Evolutionary conservation across 2,113 vertebrate species (phyloP).

Genomic region (Noturus placidus): DNA sequence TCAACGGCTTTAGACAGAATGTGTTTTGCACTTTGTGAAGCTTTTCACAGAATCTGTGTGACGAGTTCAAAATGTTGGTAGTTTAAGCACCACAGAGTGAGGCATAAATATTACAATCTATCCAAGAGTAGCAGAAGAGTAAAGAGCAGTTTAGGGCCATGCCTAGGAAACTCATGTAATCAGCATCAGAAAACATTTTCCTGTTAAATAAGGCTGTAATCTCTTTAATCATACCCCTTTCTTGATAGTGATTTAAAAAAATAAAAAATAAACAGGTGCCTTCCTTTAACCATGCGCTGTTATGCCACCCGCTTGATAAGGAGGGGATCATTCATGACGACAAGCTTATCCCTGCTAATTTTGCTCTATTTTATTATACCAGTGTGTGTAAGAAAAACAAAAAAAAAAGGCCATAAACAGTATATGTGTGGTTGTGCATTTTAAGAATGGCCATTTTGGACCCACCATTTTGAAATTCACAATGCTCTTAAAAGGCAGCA

Average conservation of each 20-base stretch:
- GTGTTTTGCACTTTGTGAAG: slow-evolving; percentile 2
- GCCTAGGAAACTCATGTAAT: neutral
- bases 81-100: slow-evolving; percentile 12
- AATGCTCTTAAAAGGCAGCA: slow-evolving; percentile 3
- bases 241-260: neutral
- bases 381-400: slow-evolving; percentile 18
- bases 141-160: slow-evolving; percentile 17
- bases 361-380: slow-evolving; percentile 20
- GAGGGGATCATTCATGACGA: slow-evolving; percentile 1
- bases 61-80: neutral
- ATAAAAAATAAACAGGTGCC: neutral
- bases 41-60: slow-evolving; percentile 23
- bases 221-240: neutral
- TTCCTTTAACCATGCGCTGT: neutral
- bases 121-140: neutral
- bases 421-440: slow-evolving; percentile 33
- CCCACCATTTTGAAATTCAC: slow-evolving; percentile 12
- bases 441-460: slow-evolving; percentile 39
- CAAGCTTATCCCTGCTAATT: slow-evolving; percentile 30
- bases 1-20: neutral
- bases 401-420: slow-evolving; percentile 24
- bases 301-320: slow-evolving; percentile 25
- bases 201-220: neutral
- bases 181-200: neutral
- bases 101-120: neutral